Base-by-base conservation (phyloP, 2,888 invertebrate genomes). In the Glaucopsyche alexis region DNA sequence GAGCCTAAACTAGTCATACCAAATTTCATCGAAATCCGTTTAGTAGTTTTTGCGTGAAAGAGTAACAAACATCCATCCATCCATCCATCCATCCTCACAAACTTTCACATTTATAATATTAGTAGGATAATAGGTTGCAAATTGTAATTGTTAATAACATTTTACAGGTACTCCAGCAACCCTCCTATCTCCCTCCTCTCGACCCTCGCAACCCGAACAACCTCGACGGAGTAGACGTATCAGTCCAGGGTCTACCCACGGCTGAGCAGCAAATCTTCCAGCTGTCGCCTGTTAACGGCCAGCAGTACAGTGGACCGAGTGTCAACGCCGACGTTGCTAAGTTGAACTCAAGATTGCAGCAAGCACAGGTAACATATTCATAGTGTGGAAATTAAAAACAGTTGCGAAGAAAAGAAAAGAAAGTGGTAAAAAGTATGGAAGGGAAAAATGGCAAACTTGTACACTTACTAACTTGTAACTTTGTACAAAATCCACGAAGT, bases 221-320 rank as follows among this genome's bases (percentile, higher is more conserved):
- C 71, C 84, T 84, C 71, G 88, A 86, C 1, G 77, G 79, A 8
- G 85, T 81, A 40, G 91, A 91, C 73, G 86, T 93, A 0, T 88
- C 90, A 13, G 92, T 93, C 73, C 91, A 90, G 79, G 92, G 92
- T 52, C 77, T 93, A 19, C 92, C 92, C 0, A 83, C 81, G 0
- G 82, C 81, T 47, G 92, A 92, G 75, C 89, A 88, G 75, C 83
- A 80, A 64, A 85, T 89, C 74, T 93, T 92, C 82, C 87, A 88
- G 74, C 77, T 83, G 9, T 90, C 92, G 0, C 92, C 92, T 0
- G 79, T 93, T 52, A 87, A 85, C 76, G 92, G 92, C 14, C 87
- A 87, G 79, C 89, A 89, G 74, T 89, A 86, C 19, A 83, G 84
- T 19, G 91, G 92, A 11, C 86, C 87, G 0, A 81, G 78, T 29